Evolutionary conservation across 2,113 vertebrate genomes (phyloP), one percentile per base, ranked within the genome.

Genomic region (Scalopus aquaticus): DNA sequence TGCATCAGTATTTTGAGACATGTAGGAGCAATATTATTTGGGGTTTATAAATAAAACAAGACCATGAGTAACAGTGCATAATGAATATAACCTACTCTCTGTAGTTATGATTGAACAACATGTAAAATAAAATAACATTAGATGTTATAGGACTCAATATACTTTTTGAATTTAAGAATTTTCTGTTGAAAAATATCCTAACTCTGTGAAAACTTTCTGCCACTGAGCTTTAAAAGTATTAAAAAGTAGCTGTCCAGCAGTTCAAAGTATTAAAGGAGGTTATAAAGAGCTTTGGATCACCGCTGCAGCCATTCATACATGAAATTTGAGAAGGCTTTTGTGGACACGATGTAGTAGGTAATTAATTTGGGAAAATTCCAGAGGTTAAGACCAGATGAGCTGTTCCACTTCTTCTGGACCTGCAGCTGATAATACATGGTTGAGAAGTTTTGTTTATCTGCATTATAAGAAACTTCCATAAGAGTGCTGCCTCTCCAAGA

Each of bases 331-430:
- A 77, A 88, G 74, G 76, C 44, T 95, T 97, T 77, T 92, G 62
- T 74, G 72, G 46, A 15, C 44, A 84, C 72, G 81, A 79, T 92
- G 28, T 77, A 90, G 87, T 39, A 96, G 49, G 80, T 93, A 96
- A 97, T 97, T 96, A 96, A 97, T 95, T 94, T 96, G 92, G 94
- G 80, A 74, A 91, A 88, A 92, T 92, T 96, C 91, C 94, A 96
- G 80, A 44, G 49, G 60, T 92, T 96, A 90, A 87, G 70, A 91
- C 80, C 80, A 87, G 79, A 94, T 93, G 93, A 88, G 72, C 35
- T 91, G 22, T 79, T 93, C 58, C 19, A 87, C n/a, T 96, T 89
- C 58, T 74, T 90, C 79, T 81, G 42, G 76, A 87, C 54, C 44
- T 92, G 58, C 83, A 85, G 12, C 37, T 88, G 81, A 4, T 64